Evolutionary conservation across 2,113 vertebrate species (phyloP).

Genomic region (Rhodinocichla rosea): DNA sequence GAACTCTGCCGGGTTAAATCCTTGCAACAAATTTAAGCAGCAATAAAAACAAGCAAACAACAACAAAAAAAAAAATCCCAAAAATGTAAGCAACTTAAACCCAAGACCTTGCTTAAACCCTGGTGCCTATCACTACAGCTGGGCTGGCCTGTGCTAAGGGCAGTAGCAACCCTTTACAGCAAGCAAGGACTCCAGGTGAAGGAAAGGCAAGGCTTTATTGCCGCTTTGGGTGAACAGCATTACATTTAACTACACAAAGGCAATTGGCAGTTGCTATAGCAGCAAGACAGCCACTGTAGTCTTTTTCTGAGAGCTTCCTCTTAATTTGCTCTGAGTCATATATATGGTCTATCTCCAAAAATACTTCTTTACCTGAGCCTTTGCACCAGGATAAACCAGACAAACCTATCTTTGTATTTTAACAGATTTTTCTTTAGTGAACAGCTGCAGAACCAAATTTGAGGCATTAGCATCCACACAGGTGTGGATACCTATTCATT

Average conservation of each 20-base stretch:
- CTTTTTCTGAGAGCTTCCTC: background rate
- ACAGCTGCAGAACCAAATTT: background rate
- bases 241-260: background rate
- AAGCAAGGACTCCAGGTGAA: background rate
- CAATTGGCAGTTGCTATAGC: background rate
- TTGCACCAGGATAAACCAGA: background rate
- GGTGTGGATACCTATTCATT: background rate
- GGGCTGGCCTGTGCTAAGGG: background rate
- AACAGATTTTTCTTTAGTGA: background rate
- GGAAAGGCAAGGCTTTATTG: background rate
- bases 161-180: background rate
- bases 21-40: background rate
- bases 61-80: background rate
- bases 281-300: background rate
- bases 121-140: background rate
- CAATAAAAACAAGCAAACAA: background rate
- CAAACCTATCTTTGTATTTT: background rate
- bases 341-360: background rate
- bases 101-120: background rate
- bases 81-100: background rate
- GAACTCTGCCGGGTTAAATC: background rate
- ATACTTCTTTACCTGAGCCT: background rate
- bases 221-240: background rate
- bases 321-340: background rate
- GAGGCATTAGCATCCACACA: background rate